Conservation (phyloP, 2,888 invertebrate genomes). For the Andrena chrysosceles region DNA sequence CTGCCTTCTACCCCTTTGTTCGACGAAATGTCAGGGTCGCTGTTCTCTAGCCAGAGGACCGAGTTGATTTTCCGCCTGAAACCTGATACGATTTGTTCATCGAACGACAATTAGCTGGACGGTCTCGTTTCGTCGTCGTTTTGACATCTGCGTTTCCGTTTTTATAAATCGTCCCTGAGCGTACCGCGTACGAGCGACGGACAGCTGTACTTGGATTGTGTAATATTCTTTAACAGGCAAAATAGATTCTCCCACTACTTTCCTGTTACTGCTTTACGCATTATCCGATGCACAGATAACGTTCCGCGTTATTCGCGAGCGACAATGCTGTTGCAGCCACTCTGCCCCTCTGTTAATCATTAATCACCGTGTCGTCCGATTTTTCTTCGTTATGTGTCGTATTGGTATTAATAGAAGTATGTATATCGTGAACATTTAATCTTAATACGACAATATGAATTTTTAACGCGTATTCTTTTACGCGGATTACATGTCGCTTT, state of each 20-base stretch:
- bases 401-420: conserved; percentile 51
- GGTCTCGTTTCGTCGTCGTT: conserved; percentile 31
- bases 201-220: conserved; percentile 77
- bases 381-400: conserved; percentile 7
- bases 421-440: conserved; percentile 13
- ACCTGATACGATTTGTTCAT: neutral
- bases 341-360: neutral
- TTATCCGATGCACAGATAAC: conserved; percentile 64
- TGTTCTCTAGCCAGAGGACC: conserved; percentile 16
- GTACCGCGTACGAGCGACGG: conserved; percentile 60
- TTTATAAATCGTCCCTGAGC: conserved; percentile 54
- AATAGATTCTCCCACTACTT: conserved; percentile 73
- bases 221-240: conserved; percentile 76
- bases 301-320: conserved; percentile 41
- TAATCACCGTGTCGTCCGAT: conserved; percentile 17
- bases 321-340: neutral
- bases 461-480: neutral
- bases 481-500: neutral
- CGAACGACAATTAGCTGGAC: neutral
- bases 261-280: conserved; percentile 64
- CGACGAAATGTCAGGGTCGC: conserved; percentile 56
- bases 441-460: conserved; percentile 21
- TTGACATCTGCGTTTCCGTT: conserved; percentile 44
- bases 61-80: conserved; percentile 9
- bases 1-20: conserved; percentile 58